Evolutionary conservation across 2,888 invertebrate genomes (phyloP).

Genomic region (Limnephilus rhombicus): DNA sequence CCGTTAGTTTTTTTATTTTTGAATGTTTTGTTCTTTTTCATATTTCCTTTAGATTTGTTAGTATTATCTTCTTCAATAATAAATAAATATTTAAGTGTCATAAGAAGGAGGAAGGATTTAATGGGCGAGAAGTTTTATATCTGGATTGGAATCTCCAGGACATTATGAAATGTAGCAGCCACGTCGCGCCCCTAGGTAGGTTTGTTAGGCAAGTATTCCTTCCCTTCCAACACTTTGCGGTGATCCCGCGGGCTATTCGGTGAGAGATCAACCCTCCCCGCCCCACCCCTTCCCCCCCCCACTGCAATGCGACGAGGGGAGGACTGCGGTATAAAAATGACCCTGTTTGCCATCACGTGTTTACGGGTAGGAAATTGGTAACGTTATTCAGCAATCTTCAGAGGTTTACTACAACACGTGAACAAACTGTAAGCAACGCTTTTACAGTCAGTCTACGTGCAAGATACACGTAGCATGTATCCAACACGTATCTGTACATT

Average conservation of each 20-base stretch:
- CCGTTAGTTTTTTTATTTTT: too few species aligned
- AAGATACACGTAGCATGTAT: neutral
- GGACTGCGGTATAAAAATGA: conserved; percentile 29
- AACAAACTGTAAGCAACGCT: neutral
- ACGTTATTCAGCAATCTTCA: conserved; percentile 17
- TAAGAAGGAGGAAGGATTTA: neutral
- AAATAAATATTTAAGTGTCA: neutral
- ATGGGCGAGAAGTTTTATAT: neutral
- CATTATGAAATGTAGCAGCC: conserved; percentile 18
- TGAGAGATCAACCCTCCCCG: conserved; percentile 45
- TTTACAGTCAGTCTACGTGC: neutral
- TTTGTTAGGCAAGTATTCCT: conserved; percentile 12
- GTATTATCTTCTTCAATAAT: neutral
- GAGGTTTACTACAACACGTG: neutral
- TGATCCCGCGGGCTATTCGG: conserved; percentile 48
- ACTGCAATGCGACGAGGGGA: conserved; percentile 53
- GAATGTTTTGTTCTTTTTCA: too few species aligned
- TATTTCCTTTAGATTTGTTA: too few species aligned
- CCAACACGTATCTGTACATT: neutral
- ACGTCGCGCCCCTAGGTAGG: neutral
- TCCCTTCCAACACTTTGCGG: conserved; percentile 51
- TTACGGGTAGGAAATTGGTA: conserved; percentile 29
- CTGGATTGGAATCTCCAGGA: neutral
- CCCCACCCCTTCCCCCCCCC: neutral
- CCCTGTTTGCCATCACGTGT: conserved; percentile 20